These are phyloP conservation scores for Phrynocephalus versicolor DNA, from an alignment of 2,113 vertebrate species.

Conservation along the genomic window DNA sequence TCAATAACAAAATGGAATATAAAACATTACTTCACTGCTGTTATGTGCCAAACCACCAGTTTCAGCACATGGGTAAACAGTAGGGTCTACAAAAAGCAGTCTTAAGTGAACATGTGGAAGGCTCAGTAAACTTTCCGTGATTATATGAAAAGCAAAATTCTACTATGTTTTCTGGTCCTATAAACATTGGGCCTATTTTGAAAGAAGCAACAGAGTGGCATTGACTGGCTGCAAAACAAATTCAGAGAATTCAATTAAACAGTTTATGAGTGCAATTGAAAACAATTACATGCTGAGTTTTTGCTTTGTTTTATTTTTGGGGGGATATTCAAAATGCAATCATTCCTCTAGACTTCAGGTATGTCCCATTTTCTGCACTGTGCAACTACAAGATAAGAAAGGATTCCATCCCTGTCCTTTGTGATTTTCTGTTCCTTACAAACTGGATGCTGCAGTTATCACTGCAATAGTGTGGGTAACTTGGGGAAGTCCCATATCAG, in stretches of 20 bases:
- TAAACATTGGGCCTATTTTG: neutral
- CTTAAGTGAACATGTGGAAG: neutral
- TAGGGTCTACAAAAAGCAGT: neutral
- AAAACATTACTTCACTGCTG: slow-evolving; percentile 3
- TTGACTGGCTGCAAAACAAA: neutral
- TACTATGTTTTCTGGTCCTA: neutral
- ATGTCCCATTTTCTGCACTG: neutral
- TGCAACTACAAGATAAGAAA: neutral
- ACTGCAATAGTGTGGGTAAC: neutral
- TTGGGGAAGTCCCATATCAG: neutral
- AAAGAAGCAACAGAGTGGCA: neutral
- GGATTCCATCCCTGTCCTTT: neutral
- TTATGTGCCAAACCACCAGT: neutral
- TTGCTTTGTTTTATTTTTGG: neutral
- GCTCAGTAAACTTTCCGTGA: neutral
- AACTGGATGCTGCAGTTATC: neutral
- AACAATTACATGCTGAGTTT: neutral
- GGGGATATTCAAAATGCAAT: neutral
- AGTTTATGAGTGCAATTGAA: neutral
- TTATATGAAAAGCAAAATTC: neutral
- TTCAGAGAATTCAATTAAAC: neutral
- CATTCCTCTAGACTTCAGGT: neutral
- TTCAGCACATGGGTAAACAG: neutral
- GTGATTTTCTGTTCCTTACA: neutral
- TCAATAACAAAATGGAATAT: slow-evolving; percentile 3